Conservation (phyloP, 2,888 invertebrate species). For the Macrophya alboannulata region DNA sequence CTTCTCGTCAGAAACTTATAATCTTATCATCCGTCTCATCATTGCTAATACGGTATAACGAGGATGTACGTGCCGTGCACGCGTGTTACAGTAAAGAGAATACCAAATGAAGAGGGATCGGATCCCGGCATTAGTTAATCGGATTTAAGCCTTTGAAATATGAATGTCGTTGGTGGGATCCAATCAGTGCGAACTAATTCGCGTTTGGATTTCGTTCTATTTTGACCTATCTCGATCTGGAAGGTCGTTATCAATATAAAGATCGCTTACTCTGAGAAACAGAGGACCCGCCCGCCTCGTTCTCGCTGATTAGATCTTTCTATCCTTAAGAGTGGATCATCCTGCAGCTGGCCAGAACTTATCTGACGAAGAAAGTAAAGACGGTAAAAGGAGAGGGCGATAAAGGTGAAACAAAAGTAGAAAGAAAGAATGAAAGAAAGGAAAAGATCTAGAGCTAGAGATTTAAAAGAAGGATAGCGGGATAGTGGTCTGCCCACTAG, state of each 20-base stretch:
- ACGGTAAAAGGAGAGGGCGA: slow-evolving; percentile 9
- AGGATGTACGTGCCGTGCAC: neutral
- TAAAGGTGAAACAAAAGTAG: slow-evolving; percentile 21
- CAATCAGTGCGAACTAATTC: neutral
- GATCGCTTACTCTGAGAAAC: slow-evolving; percentile 52
- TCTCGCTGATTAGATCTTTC: slow-evolving; percentile 51
- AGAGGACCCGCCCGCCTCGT: slow-evolving; percentile 32
- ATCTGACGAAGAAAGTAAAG: slow-evolving; percentile 41
- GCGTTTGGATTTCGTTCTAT: slow-evolving; percentile 12
- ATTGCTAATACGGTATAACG: neutral
- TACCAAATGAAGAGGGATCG: neutral
- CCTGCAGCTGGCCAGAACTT: slow-evolving; percentile 49
- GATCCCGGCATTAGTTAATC: neutral
- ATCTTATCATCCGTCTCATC: neutral
- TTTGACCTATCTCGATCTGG: slow-evolving; percentile 32
- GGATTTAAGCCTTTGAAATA: neutral
- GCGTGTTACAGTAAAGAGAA: slow-evolving; percentile 13
- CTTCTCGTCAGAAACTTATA: neutral
- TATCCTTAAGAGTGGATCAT: slow-evolving; percentile 45
- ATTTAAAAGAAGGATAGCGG: slow-evolving; percentile 50
- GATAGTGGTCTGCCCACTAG: slow-evolving; percentile 13
- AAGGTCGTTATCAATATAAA: slow-evolving; percentile 44
- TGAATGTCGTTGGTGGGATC: neutral
- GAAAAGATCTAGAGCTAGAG: slow-evolving; percentile 21
- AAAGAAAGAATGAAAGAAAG: neutral